Conservation (phyloP, 2,113 vertebrate species). For the Martes martes region DNA sequence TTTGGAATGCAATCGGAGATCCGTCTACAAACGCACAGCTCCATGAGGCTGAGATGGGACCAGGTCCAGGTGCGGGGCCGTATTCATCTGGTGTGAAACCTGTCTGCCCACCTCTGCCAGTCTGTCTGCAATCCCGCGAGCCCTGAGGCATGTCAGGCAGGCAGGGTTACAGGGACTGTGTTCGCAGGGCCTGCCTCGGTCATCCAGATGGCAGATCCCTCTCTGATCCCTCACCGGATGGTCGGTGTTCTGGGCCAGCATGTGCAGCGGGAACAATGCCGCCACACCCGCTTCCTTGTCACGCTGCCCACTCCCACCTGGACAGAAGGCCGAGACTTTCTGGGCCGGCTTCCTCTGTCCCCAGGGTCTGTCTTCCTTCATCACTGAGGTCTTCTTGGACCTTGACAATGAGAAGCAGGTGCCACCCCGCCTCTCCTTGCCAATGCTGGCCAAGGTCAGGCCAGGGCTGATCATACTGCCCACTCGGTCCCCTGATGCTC, state of each 20-base stretch:
- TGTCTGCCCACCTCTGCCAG: accelerated
- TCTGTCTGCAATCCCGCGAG: neutral
- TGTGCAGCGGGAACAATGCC: accelerated
- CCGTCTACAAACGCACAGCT: accelerated
- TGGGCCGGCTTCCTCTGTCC: accelerated
- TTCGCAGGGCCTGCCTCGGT: too few relatives aligned
- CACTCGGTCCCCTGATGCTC: accelerated
- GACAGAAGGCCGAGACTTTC: neutral
- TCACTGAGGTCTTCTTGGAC: neutral
- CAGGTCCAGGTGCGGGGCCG: accelerated
- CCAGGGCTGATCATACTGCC: accelerated
- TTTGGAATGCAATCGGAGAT: accelerated
- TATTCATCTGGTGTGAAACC: accelerated
- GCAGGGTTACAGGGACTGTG: neutral
- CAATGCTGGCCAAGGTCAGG: accelerated
- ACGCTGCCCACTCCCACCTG: accelerated
- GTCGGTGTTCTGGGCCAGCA: neutral
- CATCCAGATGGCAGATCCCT: accelerated
- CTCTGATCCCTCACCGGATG: accelerated
- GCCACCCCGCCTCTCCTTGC: neutral
- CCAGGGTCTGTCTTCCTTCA: neutral
- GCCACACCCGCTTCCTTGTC: accelerated
- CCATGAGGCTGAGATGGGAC: accelerated
- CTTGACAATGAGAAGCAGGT: neutral
- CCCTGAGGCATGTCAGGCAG: accelerated